These are phyloP conservation scores for Harmothoe impar DNA, from an alignment of 2,888 invertebrate species.

Conservation along the genomic window DNA sequence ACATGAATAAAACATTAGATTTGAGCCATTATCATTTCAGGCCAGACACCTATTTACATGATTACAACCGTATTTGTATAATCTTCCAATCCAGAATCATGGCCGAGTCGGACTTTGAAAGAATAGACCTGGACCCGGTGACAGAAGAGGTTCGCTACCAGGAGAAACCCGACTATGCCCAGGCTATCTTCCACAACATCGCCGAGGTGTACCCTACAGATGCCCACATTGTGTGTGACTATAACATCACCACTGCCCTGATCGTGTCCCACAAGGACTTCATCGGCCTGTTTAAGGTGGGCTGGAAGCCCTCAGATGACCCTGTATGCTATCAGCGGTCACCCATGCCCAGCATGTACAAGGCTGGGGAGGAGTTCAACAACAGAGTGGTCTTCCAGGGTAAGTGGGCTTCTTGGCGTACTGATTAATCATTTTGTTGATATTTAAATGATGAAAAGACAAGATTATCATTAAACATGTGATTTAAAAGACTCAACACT, in stretches of 20 bases:
- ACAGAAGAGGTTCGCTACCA: slow-evolving; percentile 31
- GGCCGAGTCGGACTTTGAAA: slow-evolving; percentile 60
- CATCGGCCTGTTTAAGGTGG: slow-evolving; percentile 82
- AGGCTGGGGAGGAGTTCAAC: slow-evolving; percentile 73
- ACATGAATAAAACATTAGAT: no score
- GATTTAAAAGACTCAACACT: no score
- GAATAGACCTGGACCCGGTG: slow-evolving; percentile 55
- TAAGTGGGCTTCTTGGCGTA: no score
- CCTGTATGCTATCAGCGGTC: slow-evolving; percentile 80
- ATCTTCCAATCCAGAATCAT: slow-evolving; percentile 10
- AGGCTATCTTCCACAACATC: slow-evolving; percentile 80
- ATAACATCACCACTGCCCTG: slow-evolving; percentile 77
- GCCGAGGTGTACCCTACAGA: slow-evolving; percentile 80
- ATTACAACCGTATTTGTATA: not conserved
- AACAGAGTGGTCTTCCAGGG: slow-evolving; percentile 76
- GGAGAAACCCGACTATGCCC: slow-evolving; percentile 70
- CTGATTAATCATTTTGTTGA: no score
- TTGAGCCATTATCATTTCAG: no score
- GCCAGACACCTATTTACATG: no score
- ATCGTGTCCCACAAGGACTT: slow-evolving; percentile 77
- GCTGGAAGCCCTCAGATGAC: slow-evolving; percentile 78
- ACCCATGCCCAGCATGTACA: slow-evolving; percentile 73
- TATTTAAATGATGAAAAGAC: no score
- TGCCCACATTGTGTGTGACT: slow-evolving; percentile 78
- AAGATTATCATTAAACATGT: no score